Conservation (phyloP, 2,797 vertebrate species). For the Meda fulgida region DNA sequence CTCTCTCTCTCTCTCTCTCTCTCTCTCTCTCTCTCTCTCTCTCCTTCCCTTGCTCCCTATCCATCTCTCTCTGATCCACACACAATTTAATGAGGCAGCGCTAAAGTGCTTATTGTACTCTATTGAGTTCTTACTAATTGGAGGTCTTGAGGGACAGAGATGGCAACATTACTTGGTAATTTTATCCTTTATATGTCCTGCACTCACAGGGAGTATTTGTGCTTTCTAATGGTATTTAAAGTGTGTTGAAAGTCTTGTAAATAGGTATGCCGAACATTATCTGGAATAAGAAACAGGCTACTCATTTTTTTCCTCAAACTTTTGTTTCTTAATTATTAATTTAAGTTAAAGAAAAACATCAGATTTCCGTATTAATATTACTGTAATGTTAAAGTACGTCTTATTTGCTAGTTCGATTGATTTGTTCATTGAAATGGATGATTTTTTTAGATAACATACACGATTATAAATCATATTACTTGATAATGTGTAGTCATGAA, state of each 20-base stretch:
- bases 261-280: background rate
- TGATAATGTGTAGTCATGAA: no score
- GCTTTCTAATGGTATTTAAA: slow-evolving; percentile 22
- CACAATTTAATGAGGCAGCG: slow-evolving; percentile 47
- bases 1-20: slow-evolving; percentile 7
- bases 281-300: background rate
- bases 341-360: no score
- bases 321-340: background rate
- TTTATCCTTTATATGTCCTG: slow-evolving; percentile 26
- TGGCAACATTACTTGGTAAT: slow-evolving; percentile 38
- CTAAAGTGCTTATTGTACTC: slow-evolving; percentile 54
- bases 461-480: background rate
- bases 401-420: background rate
- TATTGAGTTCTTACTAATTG: slow-evolving; percentile 54
- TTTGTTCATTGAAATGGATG: background rate
- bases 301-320: background rate
- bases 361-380: no score
- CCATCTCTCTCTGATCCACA: slow-evolving; percentile 31
- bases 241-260: background rate
- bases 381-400: background rate
- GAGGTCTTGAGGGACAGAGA: slow-evolving; percentile 43
- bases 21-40: background rate
- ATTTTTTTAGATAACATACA: background rate
- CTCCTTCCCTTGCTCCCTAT: background rate
- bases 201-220: slow-evolving; percentile 35